Evolutionary conservation across 2,797 vertebrate genomes (phyloP), one percentile per base, ranked within the genome.

Genomic region (Sebastes iracundus): DNA sequence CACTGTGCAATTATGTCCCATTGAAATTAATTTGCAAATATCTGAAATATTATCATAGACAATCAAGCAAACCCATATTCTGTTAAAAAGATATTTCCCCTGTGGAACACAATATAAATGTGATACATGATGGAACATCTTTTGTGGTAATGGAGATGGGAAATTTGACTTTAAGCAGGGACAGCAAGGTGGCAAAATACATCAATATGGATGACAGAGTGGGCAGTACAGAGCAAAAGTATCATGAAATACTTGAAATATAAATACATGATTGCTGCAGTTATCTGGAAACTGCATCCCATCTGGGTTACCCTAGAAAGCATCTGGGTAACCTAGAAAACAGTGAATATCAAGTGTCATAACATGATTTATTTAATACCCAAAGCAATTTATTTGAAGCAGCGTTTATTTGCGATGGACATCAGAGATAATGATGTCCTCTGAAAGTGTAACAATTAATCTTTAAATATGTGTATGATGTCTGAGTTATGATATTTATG

Each of bases 281-380:
- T 75, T 70, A 65, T 61, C 20, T 66, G 16, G 5, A 70, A 63
- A 22, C 62, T 66, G 42, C 13, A 9, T 75, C 72, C n/a, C n/a
- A 77, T 56, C 14, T 35, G 20, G 74, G 70, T 28, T 55, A 79
- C n/a, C 66, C 74, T 63, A 72, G 68, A 85, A 80, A 79, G 18
- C 65, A 66, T 66, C 27, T 74, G 67, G 56, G 61, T 82, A 67
- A 80, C 87, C 76, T 53, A 86, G 69, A 88, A 81, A 83, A 35
- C 28, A 30, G 22, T 28, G 13, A 79, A 13, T 20, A 32, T 61
- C 27, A 58, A 72, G 33, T 53, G 18, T 72, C 52, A 38, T 27
- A 30, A 53, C 27, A 42, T 2, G 38, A 28, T 64, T 77, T 78
- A 79, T 83, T 81, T 70, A 68, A 82, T 83, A 35, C 61, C n/a